Evolutionary conservation across 1,140 invertebrate genomes (phyloP).

Genomic region (Araneus ventricosus): DNA sequence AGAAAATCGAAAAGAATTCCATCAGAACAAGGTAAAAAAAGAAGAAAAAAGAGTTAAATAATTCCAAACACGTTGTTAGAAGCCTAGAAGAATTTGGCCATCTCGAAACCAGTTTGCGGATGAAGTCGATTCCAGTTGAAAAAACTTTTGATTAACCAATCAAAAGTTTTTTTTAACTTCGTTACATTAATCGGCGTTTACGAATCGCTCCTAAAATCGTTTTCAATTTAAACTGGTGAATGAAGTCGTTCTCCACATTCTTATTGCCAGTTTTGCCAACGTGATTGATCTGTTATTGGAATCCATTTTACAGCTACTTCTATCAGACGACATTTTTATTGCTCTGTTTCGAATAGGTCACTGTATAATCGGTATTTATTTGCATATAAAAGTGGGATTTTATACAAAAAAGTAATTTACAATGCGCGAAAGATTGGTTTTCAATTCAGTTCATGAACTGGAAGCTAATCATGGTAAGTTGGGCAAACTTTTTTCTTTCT

Average conservation of each 20-base stretch:
- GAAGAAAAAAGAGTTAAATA: neutral
- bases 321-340: no score
- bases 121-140: neutral
- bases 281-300: no score
- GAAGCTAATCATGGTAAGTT: no score
- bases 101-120: neutral
- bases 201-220: neutral
- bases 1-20: constrained; percentile 19
- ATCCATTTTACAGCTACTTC: no score
- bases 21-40: neutral
- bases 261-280: neutral
- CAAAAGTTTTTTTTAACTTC: neutral
- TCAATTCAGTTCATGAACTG: no score
- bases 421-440: no score
- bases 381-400: no score
- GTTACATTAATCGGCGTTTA: neutral
- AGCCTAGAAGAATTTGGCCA: constrained; percentile 2
- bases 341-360: no score
- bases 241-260: neutral
- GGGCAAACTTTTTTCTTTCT: no score
- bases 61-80: constrained; percentile 3
- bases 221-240: neutral
- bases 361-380: no score
- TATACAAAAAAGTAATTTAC: no score
- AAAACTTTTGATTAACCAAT: neutral